A percentile compares a stretch with the other conserved stretches of the same genome.
These are phyloP conservation scores for Phrynocephalus forsythii DNA, from an alignment of 2,797 vertebrate species.

Conservation along the genomic window DNA sequence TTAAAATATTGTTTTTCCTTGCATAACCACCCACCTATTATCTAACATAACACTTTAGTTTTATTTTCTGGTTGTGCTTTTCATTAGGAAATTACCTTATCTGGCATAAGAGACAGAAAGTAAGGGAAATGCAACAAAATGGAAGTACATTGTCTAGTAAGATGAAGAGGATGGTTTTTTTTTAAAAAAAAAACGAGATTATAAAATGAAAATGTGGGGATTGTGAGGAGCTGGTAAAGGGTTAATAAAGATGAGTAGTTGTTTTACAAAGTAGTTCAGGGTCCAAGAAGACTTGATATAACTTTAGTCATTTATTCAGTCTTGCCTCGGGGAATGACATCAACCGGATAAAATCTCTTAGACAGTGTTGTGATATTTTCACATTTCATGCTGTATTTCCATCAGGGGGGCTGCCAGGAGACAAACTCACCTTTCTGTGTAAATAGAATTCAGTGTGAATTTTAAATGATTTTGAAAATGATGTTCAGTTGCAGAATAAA, in stretches of 20 bases:
- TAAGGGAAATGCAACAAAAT: no score
- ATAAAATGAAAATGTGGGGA: neutral
- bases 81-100: no score
- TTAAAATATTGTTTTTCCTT: no score
- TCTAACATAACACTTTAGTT: no score
- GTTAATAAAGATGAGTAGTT: neutral
- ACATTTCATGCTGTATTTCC: neutral
- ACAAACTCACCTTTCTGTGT: constrained; percentile 58
- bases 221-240: neutral
- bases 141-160: no score
- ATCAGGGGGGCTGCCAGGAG: constrained; percentile 11
- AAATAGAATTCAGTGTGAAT: constrained; percentile 67
- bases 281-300: neutral
- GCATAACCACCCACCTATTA: no score
- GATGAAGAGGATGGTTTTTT: no score
- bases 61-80: no score
- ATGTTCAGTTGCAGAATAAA: constrained; percentile 70
- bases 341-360: neutral
- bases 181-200: no score
- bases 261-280: neutral
- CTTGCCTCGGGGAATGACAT: neutral
- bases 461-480: constrained; percentile 68
- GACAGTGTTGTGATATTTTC: constrained; percentile 25
- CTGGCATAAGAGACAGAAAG: no score
- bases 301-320: neutral